Evolutionary conservation across 2,113 vertebrate species (phyloP).

Genomic region (Macquaria australasica): DNA sequence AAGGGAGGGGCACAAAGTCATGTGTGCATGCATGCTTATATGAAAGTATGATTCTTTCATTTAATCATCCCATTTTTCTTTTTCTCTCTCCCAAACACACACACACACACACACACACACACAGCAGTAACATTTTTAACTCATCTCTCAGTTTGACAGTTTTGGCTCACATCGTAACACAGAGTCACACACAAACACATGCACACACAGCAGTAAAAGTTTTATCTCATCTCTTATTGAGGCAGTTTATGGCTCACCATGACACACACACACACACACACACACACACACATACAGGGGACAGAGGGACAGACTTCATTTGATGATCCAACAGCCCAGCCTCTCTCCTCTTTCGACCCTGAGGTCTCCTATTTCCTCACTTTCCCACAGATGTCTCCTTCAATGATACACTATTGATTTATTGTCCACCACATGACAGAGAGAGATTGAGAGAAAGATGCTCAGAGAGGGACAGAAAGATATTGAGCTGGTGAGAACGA

Average conservation of each 20-base stretch:
- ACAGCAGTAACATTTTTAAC: conserved; percentile 28
- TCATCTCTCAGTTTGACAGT: conserved; percentile 60
- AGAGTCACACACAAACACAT: conserved; percentile 16
- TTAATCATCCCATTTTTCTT: background rate
- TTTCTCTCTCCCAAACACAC: background rate
- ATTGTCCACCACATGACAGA: conserved; percentile 68
- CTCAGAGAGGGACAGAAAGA: conserved; percentile 44
- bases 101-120: conserved; percentile 21
- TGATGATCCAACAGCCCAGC: conserved; percentile 35
- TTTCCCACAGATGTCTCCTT: conserved; percentile 74
- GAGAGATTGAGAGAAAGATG: conserved; percentile 39
- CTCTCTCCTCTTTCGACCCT: conserved; percentile 43
- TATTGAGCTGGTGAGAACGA: conserved; percentile 38
- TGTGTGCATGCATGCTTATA: background rate
- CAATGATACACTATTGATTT: conserved; percentile 76
- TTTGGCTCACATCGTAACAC: conserved; percentile 39
- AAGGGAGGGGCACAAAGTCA: background rate
- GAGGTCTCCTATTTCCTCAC: conserved; percentile 64
- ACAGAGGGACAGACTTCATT: conserved; percentile 54
- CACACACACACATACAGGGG: conserved; percentile 13
- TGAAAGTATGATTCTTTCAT: conserved; percentile 18
- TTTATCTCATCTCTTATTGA: conserved; percentile 59
- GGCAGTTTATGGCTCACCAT: conserved; percentile 37
- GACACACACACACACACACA: conserved; percentile 18
- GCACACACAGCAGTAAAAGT: conserved; percentile 25